Base-by-base conservation (phyloP, 1,140 invertebrate genomes). In the Zaprionus vittiger region DNA sequence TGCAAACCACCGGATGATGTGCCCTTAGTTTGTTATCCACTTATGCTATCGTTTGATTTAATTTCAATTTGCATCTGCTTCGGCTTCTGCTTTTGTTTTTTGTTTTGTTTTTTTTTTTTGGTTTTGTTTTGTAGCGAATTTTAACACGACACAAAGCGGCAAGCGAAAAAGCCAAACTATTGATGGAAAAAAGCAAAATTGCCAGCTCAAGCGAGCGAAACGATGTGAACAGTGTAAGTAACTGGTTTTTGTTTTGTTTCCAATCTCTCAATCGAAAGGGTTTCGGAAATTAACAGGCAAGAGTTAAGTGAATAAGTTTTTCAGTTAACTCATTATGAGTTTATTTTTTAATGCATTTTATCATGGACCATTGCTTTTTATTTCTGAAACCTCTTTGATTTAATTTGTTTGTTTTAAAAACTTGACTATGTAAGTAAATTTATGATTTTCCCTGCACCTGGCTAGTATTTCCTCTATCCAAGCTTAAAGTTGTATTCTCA, bases 141-240 rank as follows among this genome's bases (percentile, higher is more conserved):
- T 87, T 97, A 85, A 96, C 95, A 80, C 95, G 97, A 44, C 96
- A 97, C 92, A 96, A 97, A 80, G 96, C 97, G 94, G 94, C 99
- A 80, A 96, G 97, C 93, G 97, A 98, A 94, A 94, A 97, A 94
- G 98, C 98, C 63, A 96, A 97, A 92, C 95, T 97, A 92, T 94
- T 99, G 93, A 94, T 99, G 80, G 97, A 99, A 93, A 97, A 97
- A 84, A 96, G 97, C 14, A 95, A 96, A 93, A 94, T 95, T 85
- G 97, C 97, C 86, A 95, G 95, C 87, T 73, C 63, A 64, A 83
- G 55, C 31, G 93, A 93, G 56, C 93, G 94, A 55, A 93, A 93
- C 73, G 93, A 87, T 60, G 76, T 79, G 17, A 79, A 78, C 47
- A 90, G 92, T 57, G 92, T 93, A 92, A 93, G 91, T 93, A 92